Base-by-base conservation (phyloP, 2,797 vertebrate species). In the Parotocinclus haroldoi region DNA sequence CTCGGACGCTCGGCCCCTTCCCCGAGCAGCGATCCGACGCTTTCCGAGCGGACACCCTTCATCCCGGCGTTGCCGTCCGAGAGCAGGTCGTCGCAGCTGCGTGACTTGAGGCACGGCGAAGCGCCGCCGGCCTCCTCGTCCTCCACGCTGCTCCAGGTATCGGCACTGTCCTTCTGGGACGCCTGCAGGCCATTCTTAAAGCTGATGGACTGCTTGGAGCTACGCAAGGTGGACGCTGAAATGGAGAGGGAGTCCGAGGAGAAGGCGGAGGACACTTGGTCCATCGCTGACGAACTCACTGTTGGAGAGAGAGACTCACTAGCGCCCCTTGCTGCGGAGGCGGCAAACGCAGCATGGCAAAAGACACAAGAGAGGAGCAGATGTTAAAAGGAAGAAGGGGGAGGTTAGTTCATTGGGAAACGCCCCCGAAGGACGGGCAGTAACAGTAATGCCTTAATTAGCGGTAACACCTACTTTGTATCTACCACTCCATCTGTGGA, bases 61-160 rank as follows among this genome's bases (percentile, higher is more conserved):
- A 55, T 72, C 42, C 63, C 60, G 3, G 17, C 60, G 7, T 59
- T 89, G 9, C 91, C 91, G 10, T 95, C 93, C 1, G 87, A 91
- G 9, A 98, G 85, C 50, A 99, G 85, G 74, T 99, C 94, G 1
- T 98, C 94, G 17, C 93, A 99, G 81, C 97, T 99, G 18, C 93
- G 95, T 10, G 97, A 99, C 84, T 92, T 95, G 64, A 95, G 86
- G 69, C 92, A 89, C 70, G 91, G 90, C 2, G 76, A 71, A 12
- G 76, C 50, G 44, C 72, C 44, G 1, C 50, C 3, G 10, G 48
- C 59, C 50, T 69, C 74, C 57, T 76, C 74, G 65, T 95, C 94
- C 71, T 96, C 95, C 0, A 84, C 88, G 69, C 95, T 94, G 84
- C 93, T 95, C 96, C 96, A 97, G 13, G 92, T 86, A 83, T 94